Evolutionary conservation across 2,888 invertebrate species (phyloP), one percentile per base, ranked within the genome.

Genomic region (Drosophila koepferae): DNA sequence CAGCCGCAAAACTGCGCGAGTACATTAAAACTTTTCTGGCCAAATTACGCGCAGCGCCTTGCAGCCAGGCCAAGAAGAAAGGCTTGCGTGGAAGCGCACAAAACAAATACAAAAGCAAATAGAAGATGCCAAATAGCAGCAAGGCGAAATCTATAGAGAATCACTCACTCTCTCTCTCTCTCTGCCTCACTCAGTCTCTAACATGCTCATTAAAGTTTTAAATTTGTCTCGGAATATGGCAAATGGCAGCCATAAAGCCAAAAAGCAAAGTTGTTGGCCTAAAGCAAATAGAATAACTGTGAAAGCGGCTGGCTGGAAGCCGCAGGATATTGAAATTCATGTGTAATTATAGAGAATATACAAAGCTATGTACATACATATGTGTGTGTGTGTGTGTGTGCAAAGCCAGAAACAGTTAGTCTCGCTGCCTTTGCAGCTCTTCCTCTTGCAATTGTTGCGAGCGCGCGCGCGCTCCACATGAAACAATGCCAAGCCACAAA

Each of bases 301-400:
- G 41, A 51, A 51, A 40, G 38, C 34, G 23, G 31, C 62, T 54
- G 43, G 44, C 23, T 54, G 63, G 31, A 59, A 53, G 86, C 82
- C 84, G 80, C 78, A 74, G 86, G 84, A 82, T 88, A 86, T 86
- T 86, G 89, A 88, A 86, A 88, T 88, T 86, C 87, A 84, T 88
- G 82, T 84, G 84, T 86, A 88, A 86, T 86, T 83, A 81, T 83
- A 74, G 82, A 77, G 63, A 70, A 72, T 41, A 67, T 58, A 31
- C 16, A 12, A 9, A 23, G 0, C 1, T 4, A 20, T 8, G 4
- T 20, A 3, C 23, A 8, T 16, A 5, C n/a, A 1, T 48, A 2
- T 14, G 3, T 20, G 3, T 23, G 9, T 48, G 16, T 31, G n/a
- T 49, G 3, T 31, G 10, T n/a, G 14, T 5, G 18, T 12, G 61